Base-by-base conservation (phyloP, 2,888 invertebrate species). In the Troides helena region DNA sequence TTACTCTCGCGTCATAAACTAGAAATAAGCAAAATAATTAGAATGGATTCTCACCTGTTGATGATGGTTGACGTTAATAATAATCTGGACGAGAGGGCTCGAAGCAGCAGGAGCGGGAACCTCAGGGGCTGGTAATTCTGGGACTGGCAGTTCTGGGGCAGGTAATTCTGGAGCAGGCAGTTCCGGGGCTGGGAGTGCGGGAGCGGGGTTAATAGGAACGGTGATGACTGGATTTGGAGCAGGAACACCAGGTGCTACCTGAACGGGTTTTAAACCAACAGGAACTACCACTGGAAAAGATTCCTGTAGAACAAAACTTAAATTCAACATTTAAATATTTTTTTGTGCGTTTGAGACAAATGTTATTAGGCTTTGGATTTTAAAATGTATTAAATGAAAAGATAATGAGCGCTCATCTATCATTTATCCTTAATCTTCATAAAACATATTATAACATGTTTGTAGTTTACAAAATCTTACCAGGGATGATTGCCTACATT, bases 1-100 rank as follows among this genome's bases (percentile, higher is more conserved):
- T 8, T 1, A 43, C 7, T 10, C 1, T 43, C 14, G 50, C 14
- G 14, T 3, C 18, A 18, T 50, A 18, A 17, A 53, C 53, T n/a
- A 18, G 2, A 53, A 53, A 12, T n/a, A n/a, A 53, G n/a, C 18
- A n/a, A n/a, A n/a, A 53, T 18, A 53, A 53, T 7, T 53, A 53
- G 2, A 53, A 46, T 25, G 21, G 56, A 39, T 53, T 46, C 69
- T 74, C 72, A 81, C 81, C 73, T 78, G 70, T 59, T 75, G 71
- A 69, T 77, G 71, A 56, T 78, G 68, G 60, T 73, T 70, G 69
- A 82, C 77, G 30, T 86, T 84, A 70, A 82, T 70, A 77, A 84
- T 80, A 77, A 84, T 81, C 75, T 85, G 80, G n/a, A 87, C 84
- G 50, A 85, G 82, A 71, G 87, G 85, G 80, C 82, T 81, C 72